Percentiles rank a stretch among this genome's conserved stretches.
These are phyloP conservation scores for Electrophaes corylata DNA, from an alignment of 2,888 invertebrate species.

Conservation along the genomic window DNA sequence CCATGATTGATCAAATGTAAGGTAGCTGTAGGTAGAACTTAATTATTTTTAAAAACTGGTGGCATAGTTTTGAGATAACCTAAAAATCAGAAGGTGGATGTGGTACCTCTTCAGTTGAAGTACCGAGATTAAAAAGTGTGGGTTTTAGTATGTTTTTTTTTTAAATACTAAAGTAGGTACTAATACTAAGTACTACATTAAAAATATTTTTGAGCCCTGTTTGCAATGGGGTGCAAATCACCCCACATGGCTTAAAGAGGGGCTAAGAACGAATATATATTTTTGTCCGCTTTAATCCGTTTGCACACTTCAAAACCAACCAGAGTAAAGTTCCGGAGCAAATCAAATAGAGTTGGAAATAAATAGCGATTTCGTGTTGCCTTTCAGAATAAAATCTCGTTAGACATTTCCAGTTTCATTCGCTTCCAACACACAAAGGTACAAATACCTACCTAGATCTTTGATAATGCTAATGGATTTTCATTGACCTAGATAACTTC, in stretches of 20 bases:
- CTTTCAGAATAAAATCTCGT: constrained; percentile 64
- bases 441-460: constrained; percentile 47
- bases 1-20: too few species aligned
- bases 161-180: too few species aligned
- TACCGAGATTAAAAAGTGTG: too few species aligned
- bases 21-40: too few species aligned
- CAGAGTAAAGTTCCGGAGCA: constrained; percentile 47
- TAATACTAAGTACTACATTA: too few species aligned
- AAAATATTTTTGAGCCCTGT: background rate
- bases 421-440: constrained; percentile 44
- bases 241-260: background rate
- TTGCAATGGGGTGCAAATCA: constrained; percentile 5
- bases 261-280: constrained; percentile 49
- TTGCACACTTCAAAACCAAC: constrained; percentile 58
- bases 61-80: too few species aligned
- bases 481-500: constrained; percentile 19
- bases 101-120: too few species aligned
- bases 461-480: constrained; percentile 38
- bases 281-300: constrained; percentile 59
- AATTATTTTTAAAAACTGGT: too few species aligned
- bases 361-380: constrained; percentile 62
- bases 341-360: constrained; percentile 64
- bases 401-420: constrained; percentile 60
- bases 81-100: too few species aligned
- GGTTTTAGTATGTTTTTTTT: too few species aligned